Evolutionary conservation across 1,140 invertebrate species (phyloP), one percentile per base, ranked within the genome.

Genomic region (Hypothenemus hampei): DNA sequence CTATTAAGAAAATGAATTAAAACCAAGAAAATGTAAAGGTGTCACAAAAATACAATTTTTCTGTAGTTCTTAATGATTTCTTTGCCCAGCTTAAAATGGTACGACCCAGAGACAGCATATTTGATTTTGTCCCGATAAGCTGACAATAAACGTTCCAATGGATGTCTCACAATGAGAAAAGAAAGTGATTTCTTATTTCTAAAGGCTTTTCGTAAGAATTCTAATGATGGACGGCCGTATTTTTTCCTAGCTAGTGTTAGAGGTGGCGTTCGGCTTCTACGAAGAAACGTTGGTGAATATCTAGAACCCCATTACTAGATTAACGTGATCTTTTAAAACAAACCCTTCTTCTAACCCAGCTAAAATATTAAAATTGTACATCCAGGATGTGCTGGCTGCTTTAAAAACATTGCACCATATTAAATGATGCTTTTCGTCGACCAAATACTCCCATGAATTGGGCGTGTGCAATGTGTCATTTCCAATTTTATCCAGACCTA

Each of bases 71-170:
- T 77, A 15, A 90, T 81, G 55, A 90, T 90, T 66, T 82, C 78
- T 29, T 81, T 79, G 1, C 86, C 86, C 57, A 90, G 74, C 69
- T 87, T 89, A 49, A 86, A 83, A 61, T 90, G 87, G 65, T 85
- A 82, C 11, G 87, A 87, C 67, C 87, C 85, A 0, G 87, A 85
- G 61, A 87, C 75, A 31, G 86, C 85, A 62, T 85, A 85, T 57
- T 89, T 81, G 56, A 94, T 79, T 74, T 94, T 94, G 67, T 93
- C 91, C 61, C 89, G 81, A 72, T 93, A 96, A 11, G 89, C 91
- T 31, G 89, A 93, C 35, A 93, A 78, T 24, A 95, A 75, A 51
- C 93, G 79, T 70, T 97, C 93, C 65, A 96, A 85, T 0, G 93
- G 93, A 77, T 96, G 90, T 47, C 93, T 76, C 0, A 89, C 89